These are phyloP conservation scores for Pemphigus obesinymphae DNA, from an alignment of 1,140 invertebrate species.

Conservation along the genomic window DNA sequence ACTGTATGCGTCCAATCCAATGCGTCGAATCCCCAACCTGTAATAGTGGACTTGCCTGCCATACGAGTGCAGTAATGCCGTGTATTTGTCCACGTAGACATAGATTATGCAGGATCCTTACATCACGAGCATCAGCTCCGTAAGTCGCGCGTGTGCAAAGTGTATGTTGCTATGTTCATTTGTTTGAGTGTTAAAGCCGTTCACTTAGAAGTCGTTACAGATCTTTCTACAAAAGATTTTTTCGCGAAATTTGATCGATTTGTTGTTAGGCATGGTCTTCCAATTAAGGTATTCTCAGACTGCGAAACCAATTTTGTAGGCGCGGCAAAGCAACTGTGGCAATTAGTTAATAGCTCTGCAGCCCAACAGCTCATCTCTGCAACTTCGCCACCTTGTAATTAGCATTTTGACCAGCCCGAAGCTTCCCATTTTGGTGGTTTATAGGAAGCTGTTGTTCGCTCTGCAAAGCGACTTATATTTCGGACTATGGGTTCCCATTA, in stretches of 20 bases:
- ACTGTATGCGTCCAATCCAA: not conserved
- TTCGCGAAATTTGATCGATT: not conserved
- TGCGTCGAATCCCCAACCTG: not conserved
- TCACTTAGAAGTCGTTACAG: not conserved
- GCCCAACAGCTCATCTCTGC: too few relatives aligned
- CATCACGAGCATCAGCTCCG: not conserved
- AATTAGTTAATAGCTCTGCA: too few relatives aligned
- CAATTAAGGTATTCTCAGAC: not conserved
- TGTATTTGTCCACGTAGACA: not conserved
- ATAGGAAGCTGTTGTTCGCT: too few relatives aligned
- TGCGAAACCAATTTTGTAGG: not conserved
- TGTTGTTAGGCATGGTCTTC: not conserved
- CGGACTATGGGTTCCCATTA: too few relatives aligned
- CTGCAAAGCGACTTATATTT: too few relatives aligned
- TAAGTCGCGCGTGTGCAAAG: not conserved
- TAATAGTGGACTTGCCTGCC: not conserved
- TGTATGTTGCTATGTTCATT: not conserved
- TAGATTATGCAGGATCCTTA: not conserved
- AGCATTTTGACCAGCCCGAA: too few relatives aligned
- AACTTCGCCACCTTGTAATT: too few relatives aligned
- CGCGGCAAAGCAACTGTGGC: too few relatives aligned
- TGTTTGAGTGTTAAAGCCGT: not conserved
- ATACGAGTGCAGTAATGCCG: not conserved
- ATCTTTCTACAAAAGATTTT: not conserved
- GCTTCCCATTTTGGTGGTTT: too few relatives aligned